phyloP scores from a whole-genome alignment of 2,797 vertebrate genomes.

The Scolopax rusticola region DNA sequence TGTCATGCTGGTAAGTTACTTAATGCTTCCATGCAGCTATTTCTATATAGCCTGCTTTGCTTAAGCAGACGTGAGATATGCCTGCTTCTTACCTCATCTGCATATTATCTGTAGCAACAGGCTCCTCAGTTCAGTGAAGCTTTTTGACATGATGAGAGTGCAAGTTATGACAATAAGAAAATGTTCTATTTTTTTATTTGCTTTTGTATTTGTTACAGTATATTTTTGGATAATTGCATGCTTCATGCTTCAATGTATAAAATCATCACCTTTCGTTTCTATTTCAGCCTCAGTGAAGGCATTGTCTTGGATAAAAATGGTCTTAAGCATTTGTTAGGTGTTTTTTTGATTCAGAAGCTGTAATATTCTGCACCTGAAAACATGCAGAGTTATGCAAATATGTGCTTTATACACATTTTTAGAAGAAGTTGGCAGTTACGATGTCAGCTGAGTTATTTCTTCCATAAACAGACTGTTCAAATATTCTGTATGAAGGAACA shows the following conservation, averaged over 20 bases:
- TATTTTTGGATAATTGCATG: background rate
- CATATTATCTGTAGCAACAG: slow-evolving; percentile 10
- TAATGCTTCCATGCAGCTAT: background rate
- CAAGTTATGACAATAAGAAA: background rate
- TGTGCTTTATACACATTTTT: background rate
- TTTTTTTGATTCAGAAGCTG: background rate
- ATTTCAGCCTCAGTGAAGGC: background rate
- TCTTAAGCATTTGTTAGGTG: background rate
- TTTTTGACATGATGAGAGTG: background rate
- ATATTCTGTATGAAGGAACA: slow-evolving; percentile 6
- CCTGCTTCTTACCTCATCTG: slow-evolving; percentile 6
- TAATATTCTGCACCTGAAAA: slow-evolving; percentile 23
- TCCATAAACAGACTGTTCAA: slow-evolving; percentile 8
- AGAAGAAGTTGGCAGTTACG: slow-evolving; percentile 15
- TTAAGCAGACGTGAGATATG: background rate
- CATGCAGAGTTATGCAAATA: slow-evolving; percentile 19
- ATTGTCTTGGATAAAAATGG: background rate
- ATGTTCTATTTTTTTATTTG: background rate
- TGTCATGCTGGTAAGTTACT: background rate
- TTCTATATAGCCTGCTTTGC: background rate
- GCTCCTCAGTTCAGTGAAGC: background rate
- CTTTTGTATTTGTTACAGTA: background rate
- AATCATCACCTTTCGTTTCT: background rate
- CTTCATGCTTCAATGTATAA: background rate
- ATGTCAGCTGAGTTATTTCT: slow-evolving; percentile 36